These are phyloP conservation scores for Holocentrus rufus DNA, from an alignment of 2,797 vertebrate genomes.

Conservation along the genomic window DNA sequence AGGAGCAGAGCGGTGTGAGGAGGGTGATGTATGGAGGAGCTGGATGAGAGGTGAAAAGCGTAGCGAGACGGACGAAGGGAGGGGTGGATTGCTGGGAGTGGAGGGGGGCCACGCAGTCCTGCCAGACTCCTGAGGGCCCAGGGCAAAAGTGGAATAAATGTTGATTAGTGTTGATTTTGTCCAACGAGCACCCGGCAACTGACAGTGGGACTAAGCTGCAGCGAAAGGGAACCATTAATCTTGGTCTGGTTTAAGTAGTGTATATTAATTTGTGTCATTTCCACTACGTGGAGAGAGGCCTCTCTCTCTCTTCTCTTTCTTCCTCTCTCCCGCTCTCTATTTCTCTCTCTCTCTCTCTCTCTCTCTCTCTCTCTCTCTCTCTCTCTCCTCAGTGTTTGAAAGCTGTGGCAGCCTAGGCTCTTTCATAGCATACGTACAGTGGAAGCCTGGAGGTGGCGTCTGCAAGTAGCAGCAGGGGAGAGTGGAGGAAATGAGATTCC, in stretches of 20 bases:
- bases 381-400: constrained; percentile 71
- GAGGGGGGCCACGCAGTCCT: constrained; percentile 78
- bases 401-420: constrained; percentile 80
- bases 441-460: constrained; percentile 82
- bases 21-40: constrained; percentile 91
- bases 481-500: constrained; percentile 90
- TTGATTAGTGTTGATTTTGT: constrained; percentile 99
- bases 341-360: not conserved
- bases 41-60: constrained; percentile 96
- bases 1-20: constrained; percentile 82
- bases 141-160: constrained; percentile 99
- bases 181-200: constrained; percentile 93
- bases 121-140: constrained; percentile 90
- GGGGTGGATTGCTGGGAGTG: constrained; percentile 74
- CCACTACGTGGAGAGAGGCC: constrained; percentile 95
- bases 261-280: constrained; percentile 99
- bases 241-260: constrained; percentile 99
- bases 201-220: constrained; percentile 98
- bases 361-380: constrained; percentile 27
- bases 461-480: constrained; percentile 89
- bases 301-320: constrained; percentile 71
- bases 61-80: constrained; percentile 85
- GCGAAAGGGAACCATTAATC: constrained; percentile 99
- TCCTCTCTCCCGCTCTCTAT: constrained; percentile 17
- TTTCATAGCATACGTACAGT: constrained; percentile 66